Evolutionary conservation across 2,888 invertebrate genomes (phyloP).

Genomic region (Rhingia rostrata): DNA sequence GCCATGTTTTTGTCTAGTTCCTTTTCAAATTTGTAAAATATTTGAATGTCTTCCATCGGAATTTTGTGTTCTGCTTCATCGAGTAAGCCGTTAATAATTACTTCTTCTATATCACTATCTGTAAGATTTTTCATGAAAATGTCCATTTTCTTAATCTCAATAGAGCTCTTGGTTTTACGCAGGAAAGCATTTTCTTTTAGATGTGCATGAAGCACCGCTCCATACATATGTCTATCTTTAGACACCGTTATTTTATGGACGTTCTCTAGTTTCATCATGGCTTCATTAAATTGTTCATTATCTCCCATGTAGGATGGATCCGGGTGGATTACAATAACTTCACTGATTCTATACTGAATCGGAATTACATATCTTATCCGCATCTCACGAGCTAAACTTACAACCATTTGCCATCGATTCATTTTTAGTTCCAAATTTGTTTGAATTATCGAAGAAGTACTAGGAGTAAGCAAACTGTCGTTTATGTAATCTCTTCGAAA

Average conservation of each 20-base stretch:
- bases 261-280: constrained; percentile 20
- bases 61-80: neutral
- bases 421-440: constrained; percentile 92
- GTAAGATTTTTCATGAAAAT: constrained; percentile 1
- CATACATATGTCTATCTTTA: neutral
- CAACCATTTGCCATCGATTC: constrained; percentile 93
- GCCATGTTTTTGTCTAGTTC: constrained; percentile 4
- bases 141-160: neutral
- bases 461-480: neutral
- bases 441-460: constrained; percentile 84
- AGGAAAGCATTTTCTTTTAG: constrained; percentile 11
- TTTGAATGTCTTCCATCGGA: constrained; percentile 15
- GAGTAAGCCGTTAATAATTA: neutral
- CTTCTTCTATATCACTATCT: constrained; percentile 9
- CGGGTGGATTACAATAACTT: constrained; percentile 79
- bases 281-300: constrained; percentile 11
- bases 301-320: constrained; percentile 1
- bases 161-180: neutral
- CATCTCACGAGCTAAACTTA: constrained; percentile 94
- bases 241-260: constrained; percentile 13
- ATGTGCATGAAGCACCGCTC: constrained; percentile 11
- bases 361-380: constrained; percentile 95
- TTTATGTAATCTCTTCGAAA: constrained; percentile 81
- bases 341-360: constrained; percentile 96
- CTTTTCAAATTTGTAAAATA: constrained; percentile 5